Base-by-base conservation (phyloP, 2,113 vertebrate species). In the Recurvirostra avosetta region DNA sequence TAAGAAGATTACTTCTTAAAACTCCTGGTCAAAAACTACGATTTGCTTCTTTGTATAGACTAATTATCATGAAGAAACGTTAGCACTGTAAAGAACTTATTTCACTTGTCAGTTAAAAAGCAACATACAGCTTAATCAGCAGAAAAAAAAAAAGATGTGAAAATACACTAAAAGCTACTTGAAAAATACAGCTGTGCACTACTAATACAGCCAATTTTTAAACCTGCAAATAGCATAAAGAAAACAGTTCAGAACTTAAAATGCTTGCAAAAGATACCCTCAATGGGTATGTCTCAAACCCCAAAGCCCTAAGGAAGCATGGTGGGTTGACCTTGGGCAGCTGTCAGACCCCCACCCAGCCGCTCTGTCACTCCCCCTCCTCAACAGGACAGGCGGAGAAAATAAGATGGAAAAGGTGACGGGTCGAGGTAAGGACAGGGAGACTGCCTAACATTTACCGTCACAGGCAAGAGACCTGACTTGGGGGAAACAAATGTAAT, bases 281-380 rank as follows among this genome's bases (percentile, higher is more conserved):
- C 56, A 30, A 72, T 4, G 20, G 38, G 61, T 49, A 13, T 20
- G 8, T 40, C 50, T 30, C 23, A 86, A 91, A 79, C 12, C 22
- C 73, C 25, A 71, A 76, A 91, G 30, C 55, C 47, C 74, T 43
- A 41, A 36, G 52, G 27, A 56, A 70, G 22, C 1, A 6, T 8
- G 26, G 36, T 5, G 5, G 5, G 9, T 16, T 73, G 49, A 36
- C 26, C 3, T 1, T 32, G 50, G 43, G 58, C 47, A 68, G 26
- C n/a, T 38, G 40, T 18, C 5, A 15, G 38, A 32, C 8, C 4
- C 7, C 8, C 21, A 32, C 12, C 8, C 62, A 43, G 43, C 12
- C 0, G 0, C 32, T 73, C 70, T 63, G 53, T 49, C 12, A 22
- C 9, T 38, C 10, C 21, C 4, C 4, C 10, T 32, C 55, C 85